Evolutionary conservation across 2,888 invertebrate species (phyloP).

Genomic region (Ichneumoninae sp.): DNA sequence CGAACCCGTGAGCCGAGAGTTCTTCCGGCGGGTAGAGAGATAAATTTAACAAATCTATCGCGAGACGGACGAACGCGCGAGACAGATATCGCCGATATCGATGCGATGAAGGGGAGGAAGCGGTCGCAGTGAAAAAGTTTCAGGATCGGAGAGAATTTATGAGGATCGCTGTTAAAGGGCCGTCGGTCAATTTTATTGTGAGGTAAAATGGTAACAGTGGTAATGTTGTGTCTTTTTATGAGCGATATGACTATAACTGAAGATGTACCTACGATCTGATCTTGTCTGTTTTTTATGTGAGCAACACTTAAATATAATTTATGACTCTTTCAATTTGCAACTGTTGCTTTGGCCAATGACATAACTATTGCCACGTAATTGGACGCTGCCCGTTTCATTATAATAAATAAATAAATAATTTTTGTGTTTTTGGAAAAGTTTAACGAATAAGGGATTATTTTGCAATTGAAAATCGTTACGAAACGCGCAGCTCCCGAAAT

Average conservation of each 20-base stretch:
- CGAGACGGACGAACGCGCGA: slow-evolving; percentile 11
- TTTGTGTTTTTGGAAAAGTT: background rate
- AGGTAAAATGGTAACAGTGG: background rate
- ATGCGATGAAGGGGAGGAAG: background rate
- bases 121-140: background rate
- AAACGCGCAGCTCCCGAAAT: background rate
- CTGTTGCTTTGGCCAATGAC: too few species aligned
- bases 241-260: too few species aligned
- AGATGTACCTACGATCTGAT: background rate
- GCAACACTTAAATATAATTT: too few species aligned
- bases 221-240: background rate
- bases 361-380: too few species aligned
- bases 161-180: background rate
- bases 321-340: too few species aligned
- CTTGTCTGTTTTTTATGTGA: background rate
- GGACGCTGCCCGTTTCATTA: too few species aligned
- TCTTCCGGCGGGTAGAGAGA: background rate
- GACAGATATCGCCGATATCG: slow-evolving; percentile 32
- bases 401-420: too few species aligned
- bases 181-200: slow-evolving; percentile 14
- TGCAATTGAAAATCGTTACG: background rate
- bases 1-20: background rate
- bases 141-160: background rate
- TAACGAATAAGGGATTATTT: background rate
- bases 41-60: slow-evolving; percentile 31